Evolutionary conservation across 2,888 invertebrate species (phyloP), one percentile per base, ranked within the genome.

Genomic region (Melolontha melolontha): DNA sequence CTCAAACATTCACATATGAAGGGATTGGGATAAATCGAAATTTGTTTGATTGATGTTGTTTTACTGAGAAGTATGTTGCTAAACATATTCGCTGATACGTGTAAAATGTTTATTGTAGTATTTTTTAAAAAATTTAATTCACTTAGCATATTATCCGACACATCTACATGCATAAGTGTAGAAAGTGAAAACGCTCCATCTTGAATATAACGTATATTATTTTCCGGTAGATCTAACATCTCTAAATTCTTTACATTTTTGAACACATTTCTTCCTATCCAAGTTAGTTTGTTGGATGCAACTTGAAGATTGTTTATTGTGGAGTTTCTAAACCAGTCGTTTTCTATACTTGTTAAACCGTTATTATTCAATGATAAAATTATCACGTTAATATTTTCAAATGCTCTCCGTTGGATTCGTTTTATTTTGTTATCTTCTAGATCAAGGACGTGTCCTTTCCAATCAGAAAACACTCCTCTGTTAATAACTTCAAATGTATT

Each of bases 21-120:
- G 16, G 66, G 66, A 57, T 66, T 66, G 6, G 66, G 66, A 40
- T 57, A 40, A 16, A 57, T 57, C 11, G 27, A 44, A 17, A 66
- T 44, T 40, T 50, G 12, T 6, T 12, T 22, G 7, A 66, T 39
- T 10, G 5, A 39, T 5, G 27, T 22, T n/a, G 42, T 17, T 17
- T 55, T 40, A 0, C 12, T 16, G 6, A 57, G n/a, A 14, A 47
- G 11, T 17, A 57, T 55, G 22, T 66, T 47, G 17, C 57, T 66
- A 17, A 66, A 57, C 57, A 57, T 57, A 22, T 66, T 66, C 5
- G 51, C 49, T 17, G 51, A 50, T 16, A 67, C 12, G 12, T 59
- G 42, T 40, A 67, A 14, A 16, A 50, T 27, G 2, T 51, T 42
- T 42, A 67, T 34, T 14, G 12, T 7, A 12, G 51, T 40, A 22